Percentiles rank a stretch among this genome's conserved stretches.
Conservation (phyloP, 2,797 vertebrate genomes). For the Otolemur crassicaudatus region DNA sequence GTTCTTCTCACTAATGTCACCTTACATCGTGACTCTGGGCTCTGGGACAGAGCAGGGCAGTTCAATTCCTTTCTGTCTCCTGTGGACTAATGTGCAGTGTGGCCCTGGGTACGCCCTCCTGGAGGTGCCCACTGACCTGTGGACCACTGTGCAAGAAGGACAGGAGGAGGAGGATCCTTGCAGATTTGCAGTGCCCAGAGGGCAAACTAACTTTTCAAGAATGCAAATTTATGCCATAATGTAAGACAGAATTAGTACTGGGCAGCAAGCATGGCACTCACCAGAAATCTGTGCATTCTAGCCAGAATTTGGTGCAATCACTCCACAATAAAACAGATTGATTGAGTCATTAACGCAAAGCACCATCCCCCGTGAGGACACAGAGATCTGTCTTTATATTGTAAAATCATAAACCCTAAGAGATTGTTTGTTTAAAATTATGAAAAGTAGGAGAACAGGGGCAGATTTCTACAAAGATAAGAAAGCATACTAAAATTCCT, state of each 20-base stretch:
- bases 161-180: not conserved
- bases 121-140: not conserved
- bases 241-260: not conserved
- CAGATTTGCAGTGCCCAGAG: not conserved
- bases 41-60: not conserved
- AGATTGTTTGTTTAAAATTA: not conserved
- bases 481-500: not conserved
- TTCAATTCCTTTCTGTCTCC: not conserved
- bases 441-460: not conserved
- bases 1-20: not conserved
- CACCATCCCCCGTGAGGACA: not conserved
- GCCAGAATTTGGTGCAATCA: not conserved
- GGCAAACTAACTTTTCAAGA: not conserved
- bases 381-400: not conserved
- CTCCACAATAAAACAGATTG: not conserved
- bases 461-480: constrained; percentile 10
- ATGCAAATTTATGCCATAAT: not conserved
- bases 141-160: not conserved
- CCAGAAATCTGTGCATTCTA: not conserved
- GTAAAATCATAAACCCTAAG: not conserved
- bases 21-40: not conserved
- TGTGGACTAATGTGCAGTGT: too few species aligned
- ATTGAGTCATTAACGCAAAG: not conserved
- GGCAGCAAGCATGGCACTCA: not conserved
- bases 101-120: not conserved